A percentile compares a stretch with the other conserved stretches of the same genome.
Evolutionary conservation across 2,113 vertebrate genomes (phyloP).

Genomic region (Sisor rabdophorus): DNA sequence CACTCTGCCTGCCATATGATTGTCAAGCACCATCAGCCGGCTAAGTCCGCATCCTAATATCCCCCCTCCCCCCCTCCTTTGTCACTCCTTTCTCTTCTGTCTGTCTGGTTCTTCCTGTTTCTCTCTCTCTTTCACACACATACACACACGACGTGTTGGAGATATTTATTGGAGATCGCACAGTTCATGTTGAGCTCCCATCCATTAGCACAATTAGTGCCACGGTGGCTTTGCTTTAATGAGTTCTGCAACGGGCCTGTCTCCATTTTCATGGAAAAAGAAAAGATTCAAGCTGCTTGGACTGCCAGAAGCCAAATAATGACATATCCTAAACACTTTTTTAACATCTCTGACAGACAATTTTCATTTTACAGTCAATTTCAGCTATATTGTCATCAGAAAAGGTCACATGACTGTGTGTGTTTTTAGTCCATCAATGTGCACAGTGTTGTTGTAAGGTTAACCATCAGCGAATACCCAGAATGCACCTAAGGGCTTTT

Average conservation of each 20-base stretch:
- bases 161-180: slow-evolving; percentile 41
- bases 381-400: neutral
- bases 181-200: slow-evolving; percentile 28
- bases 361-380: slow-evolving; percentile 10
- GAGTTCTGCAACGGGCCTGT: slow-evolving; percentile 26
- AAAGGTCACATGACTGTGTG: neutral
- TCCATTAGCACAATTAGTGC: slow-evolving; percentile 41
- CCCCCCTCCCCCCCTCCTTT: slow-evolving; percentile 45
- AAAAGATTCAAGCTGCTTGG: slow-evolving; percentile 40
- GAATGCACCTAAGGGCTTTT: slow-evolving; percentile 2
- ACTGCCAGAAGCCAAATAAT: slow-evolving; percentile 44
- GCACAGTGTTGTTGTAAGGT: slow-evolving; percentile 8
- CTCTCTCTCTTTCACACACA: slow-evolving; percentile 12
- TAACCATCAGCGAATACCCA: slow-evolving; percentile 17
- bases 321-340: neutral
- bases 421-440: neutral
- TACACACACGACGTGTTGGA: slow-evolving; percentile 21
- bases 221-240: slow-evolving; percentile 28
- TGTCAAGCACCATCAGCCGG: slow-evolving; percentile 42
- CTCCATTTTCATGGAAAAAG: slow-evolving; percentile 42
- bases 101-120: neutral
- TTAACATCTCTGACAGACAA: neutral
- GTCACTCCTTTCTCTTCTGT: slow-evolving; percentile 50
- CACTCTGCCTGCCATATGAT: slow-evolving; percentile 46
- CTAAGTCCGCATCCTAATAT: slow-evolving; percentile 36